A percentile compares a stretch with the other conserved stretches of the same genome.
Evolutionary conservation across 2,113 vertebrate genomes (phyloP).

Genomic region (Rhinichthys klamathensis): DNA sequence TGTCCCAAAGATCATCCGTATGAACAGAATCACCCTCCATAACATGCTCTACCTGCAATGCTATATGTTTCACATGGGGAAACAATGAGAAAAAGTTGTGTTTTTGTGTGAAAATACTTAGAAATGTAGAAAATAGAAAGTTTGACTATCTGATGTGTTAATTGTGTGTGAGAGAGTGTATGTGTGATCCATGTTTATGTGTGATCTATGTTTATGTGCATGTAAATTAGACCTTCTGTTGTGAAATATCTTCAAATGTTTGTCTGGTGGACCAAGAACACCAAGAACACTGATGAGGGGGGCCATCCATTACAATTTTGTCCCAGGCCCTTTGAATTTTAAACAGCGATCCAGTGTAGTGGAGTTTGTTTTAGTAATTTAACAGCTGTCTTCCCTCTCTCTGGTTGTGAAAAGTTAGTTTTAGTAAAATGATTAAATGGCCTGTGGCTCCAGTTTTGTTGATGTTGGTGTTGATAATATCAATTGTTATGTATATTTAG

Average conservation of each 20-base stretch:
- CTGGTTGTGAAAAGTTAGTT: not conserved
- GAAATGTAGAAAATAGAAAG: not conserved
- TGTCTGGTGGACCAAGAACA: not conserved
- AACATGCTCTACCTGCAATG: not conserved
- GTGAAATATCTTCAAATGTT: not conserved
- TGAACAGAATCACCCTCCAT: not conserved
- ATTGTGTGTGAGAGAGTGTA: not conserved
- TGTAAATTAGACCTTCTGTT: constrained; percentile 23
- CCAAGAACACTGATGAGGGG: not conserved
- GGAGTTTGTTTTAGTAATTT: not conserved
- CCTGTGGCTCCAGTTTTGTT: not conserved
- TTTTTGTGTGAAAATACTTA: not conserved
- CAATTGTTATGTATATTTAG: constrained; percentile 54
- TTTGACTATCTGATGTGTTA: not conserved
- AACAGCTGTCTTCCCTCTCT: not conserved
- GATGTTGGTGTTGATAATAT: not conserved
- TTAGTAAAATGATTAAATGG: not conserved
- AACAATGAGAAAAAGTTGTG: not conserved
- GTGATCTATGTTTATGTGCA: not conserved
- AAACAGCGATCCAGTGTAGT: not conserved
- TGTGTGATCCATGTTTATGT: not conserved
- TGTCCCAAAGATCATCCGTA: constrained; percentile 56
- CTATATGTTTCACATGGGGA: not conserved
- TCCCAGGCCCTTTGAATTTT: not conserved
- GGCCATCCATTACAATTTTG: not conserved